Evolutionary conservation across 2,113 vertebrate species (phyloP).

Genomic region (Oncorhynchus masou): DNA sequence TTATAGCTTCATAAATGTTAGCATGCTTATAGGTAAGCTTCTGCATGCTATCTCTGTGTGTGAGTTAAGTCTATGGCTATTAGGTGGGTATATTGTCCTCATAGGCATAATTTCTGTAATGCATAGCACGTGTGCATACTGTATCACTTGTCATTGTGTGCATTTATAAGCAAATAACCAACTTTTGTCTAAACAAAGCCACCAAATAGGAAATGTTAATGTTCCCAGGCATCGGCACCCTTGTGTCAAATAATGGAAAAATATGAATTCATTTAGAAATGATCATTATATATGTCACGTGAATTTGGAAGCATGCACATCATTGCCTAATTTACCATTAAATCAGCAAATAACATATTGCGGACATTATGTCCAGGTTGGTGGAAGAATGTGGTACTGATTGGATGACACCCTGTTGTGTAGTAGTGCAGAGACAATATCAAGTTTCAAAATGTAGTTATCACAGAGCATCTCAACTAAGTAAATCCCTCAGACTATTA

Average conservation of each 20-base stretch:
- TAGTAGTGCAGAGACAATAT: conserved; percentile 56
- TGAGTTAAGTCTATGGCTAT: neutral
- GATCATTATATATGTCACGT: conserved; percentile 51
- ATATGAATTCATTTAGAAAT: conserved; percentile 54
- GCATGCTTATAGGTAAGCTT: no score
- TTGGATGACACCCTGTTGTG: conserved; percentile 58
- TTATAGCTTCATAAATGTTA: no score
- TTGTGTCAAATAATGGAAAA: conserved; percentile 57
- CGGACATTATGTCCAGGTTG: conserved; percentile 58
- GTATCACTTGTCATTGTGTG: conserved; percentile 26
- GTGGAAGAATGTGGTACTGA: conserved; percentile 40
- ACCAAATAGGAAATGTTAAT: conserved; percentile 66
- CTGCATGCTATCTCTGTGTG: neutral
- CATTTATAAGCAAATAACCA: conserved; percentile 52
- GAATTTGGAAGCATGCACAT: conserved; percentile 54
- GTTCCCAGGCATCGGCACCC: conserved; percentile 50
- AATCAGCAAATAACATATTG: conserved; percentile 65
- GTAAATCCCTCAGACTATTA: conserved; percentile 63
- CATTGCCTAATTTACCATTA: conserved; percentile 65
- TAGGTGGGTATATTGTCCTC: neutral
- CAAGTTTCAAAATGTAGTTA: conserved; percentile 67
- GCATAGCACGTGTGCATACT: neutral
- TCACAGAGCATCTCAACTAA: conserved; percentile 53
- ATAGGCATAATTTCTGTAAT: neutral
- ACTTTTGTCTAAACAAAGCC: conserved; percentile 52